These are phyloP conservation scores for Platalea minor DNA, from an alignment of 2,797 vertebrate species.

Conservation along the genomic window DNA sequence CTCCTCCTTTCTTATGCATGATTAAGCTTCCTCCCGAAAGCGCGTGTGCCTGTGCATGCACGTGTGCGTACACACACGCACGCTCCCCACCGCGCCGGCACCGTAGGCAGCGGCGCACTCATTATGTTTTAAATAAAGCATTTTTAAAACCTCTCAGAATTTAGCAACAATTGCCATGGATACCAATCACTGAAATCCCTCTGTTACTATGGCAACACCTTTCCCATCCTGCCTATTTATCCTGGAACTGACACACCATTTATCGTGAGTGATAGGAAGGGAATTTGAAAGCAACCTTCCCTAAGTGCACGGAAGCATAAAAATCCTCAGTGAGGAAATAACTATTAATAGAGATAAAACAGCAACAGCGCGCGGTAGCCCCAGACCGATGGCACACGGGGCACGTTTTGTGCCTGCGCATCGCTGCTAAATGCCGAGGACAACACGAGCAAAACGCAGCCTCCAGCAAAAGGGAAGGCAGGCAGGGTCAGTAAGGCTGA, in stretches of 20 bases:
- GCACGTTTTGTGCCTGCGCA: not conserved
- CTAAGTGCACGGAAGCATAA: conserved; percentile 18
- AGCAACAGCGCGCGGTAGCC: not conserved
- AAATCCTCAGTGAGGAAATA: conserved; percentile 42
- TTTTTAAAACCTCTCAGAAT: conserved; percentile 58
- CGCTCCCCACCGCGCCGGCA: not conserved
- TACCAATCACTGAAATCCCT: conserved; percentile 64
- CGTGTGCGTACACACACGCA: not conserved
- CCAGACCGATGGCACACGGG: not conserved
- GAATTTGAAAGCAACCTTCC: conserved; percentile 43
- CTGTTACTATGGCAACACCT: conserved; percentile 66
- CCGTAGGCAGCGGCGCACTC: conserved; percentile 22
- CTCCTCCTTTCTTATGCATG: not conserved
- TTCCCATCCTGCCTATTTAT: conserved; percentile 50
- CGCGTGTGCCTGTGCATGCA: accelerated
- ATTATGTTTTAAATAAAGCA: conserved; percentile 43
- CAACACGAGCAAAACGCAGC: accelerated
- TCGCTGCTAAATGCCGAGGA: not conserved
- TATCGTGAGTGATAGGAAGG: conserved; percentile 35
- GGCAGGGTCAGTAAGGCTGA: not conserved
- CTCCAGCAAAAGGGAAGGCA: not conserved
- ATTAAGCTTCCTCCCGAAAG: not conserved
- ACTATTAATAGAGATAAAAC: conserved; percentile 8
- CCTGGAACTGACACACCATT: conserved; percentile 58
- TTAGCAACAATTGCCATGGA: conserved; percentile 73